A percentile compares a stretch with the other conserved stretches of the same genome.
phyloP scores from a whole-genome alignment of 2,888 invertebrate species.

The Drosophila sordidula region DNA sequence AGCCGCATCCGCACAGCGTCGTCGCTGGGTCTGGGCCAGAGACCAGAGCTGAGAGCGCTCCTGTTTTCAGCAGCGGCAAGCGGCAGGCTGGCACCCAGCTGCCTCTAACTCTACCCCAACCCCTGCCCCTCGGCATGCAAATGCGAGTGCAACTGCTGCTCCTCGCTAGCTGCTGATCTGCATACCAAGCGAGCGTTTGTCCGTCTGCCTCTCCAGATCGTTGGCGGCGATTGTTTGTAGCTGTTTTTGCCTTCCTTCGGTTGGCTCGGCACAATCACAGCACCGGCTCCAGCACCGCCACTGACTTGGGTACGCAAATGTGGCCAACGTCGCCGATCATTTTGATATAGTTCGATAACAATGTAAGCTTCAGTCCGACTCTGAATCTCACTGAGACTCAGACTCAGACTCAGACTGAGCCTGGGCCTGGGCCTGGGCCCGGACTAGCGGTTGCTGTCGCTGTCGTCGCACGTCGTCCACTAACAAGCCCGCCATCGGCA shows the following conservation, averaged over 20 bases:
- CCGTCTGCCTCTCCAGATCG: constrained; percentile 58
- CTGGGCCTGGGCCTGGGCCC: constrained; percentile 13
- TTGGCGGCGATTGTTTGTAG: constrained; percentile 82
- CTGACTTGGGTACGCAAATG: constrained; percentile 67
- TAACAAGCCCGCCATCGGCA: constrained; percentile 61
- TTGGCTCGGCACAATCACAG: constrained; percentile 51
- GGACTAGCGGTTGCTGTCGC: constrained; percentile 69
- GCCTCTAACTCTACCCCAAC: constrained; percentile 12
- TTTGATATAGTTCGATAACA: constrained; percentile 82
- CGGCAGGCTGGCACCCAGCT: constrained; percentile 16
- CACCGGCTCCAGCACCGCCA: constrained; percentile 3
- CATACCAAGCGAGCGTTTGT: constrained; percentile 69
- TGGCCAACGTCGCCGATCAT: constrained; percentile 74
- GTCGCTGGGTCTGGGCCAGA: constrained; percentile 73
- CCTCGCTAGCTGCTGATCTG: constrained; percentile 69
- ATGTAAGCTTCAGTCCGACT: constrained; percentile 58
- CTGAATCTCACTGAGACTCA: neutral
- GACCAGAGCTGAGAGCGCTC: constrained; percentile 48
- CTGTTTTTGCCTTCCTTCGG: constrained; percentile 41
- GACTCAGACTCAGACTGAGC: constrained; percentile 12
- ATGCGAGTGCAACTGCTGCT: constrained; percentile 33
- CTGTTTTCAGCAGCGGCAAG: constrained; percentile 51
- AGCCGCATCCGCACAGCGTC: constrained; percentile 58
- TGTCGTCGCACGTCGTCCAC: constrained; percentile 47
- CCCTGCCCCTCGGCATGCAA: constrained; percentile 43